Conservation (phyloP, 2,797 vertebrate genomes). For the Pachyuromys duprasi region DNA sequence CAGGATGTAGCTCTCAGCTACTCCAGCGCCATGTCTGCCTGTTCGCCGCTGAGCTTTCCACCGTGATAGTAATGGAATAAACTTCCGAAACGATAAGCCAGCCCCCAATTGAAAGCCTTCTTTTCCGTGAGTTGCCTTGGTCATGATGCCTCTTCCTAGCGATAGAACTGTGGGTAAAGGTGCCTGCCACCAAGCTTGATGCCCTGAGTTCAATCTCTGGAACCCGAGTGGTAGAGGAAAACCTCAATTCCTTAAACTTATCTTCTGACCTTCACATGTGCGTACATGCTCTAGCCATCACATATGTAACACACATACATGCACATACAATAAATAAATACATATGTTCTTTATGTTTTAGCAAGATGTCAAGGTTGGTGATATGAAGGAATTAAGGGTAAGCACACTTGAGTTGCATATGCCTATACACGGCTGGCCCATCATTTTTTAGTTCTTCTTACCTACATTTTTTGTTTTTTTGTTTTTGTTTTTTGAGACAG, state of each 20-base stretch:
- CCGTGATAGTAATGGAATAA: too few species aligned
- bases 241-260: background rate
- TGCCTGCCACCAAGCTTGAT: background rate
- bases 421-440: background rate
- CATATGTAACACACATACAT: background rate
- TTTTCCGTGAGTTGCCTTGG: background rate
- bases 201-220: background rate
- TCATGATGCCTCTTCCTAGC: background rate
- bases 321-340: background rate
- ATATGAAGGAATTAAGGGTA: background rate
- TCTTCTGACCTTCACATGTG: background rate
- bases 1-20: background rate
- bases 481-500: too few species aligned
- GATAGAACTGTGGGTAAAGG: background rate
- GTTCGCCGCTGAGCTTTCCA: background rate
- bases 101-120: background rate
- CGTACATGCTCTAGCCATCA: background rate
- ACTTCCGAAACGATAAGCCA: background rate
- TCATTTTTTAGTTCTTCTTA: background rate
- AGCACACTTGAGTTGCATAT: background rate
- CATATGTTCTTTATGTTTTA: background rate
- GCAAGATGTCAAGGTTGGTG: background rate
- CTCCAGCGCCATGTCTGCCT: background rate
- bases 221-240: background rate
- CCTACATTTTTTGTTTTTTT: background rate